Evolutionary conservation across 2,888 invertebrate genomes (phyloP).

Genomic region (Noctua janthina): DNA sequence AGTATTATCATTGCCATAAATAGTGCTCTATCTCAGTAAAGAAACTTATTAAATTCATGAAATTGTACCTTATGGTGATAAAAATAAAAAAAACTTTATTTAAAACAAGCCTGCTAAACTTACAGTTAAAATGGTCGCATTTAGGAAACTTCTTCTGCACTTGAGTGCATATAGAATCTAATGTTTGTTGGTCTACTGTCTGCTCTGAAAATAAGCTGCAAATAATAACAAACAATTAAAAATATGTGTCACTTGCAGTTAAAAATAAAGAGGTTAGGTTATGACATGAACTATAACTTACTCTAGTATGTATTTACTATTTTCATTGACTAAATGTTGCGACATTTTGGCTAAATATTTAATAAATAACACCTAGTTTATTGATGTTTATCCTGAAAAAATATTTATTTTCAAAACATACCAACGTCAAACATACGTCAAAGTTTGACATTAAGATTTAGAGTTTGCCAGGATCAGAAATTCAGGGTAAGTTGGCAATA

Average conservation of each 20-base stretch:
- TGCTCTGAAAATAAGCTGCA: constrained; percentile 93
- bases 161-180: constrained; percentile 94
- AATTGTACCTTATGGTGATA: constrained; percentile 24
- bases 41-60: constrained; percentile 6
- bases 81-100: constrained; percentile 33
- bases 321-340: constrained; percentile 86
- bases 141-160: constrained; percentile 95
- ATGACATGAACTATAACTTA: constrained; percentile 71
- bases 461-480: constrained; percentile 22
- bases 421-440: constrained; percentile 53
- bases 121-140: constrained; percentile 94
- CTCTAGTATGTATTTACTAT: constrained; percentile 89
- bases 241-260: constrained; percentile 28
- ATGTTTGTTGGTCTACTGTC: constrained; percentile 93
- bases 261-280: constrained; percentile 64
- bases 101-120: constrained; percentile 67
- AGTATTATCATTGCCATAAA: constrained; percentile 17
- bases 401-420: constrained; percentile 54
- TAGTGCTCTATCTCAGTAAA: background rate
- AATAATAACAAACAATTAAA: constrained; percentile 65
- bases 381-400: constrained; percentile 36
- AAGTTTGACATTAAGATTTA: constrained; percentile 41
- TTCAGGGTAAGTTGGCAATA: background rate
- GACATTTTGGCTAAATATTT: constrained; percentile 75
- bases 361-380: constrained; percentile 19